phyloP scores from a whole-genome alignment of 2,113 vertebrate genomes.

The Alligator sinensis region DNA sequence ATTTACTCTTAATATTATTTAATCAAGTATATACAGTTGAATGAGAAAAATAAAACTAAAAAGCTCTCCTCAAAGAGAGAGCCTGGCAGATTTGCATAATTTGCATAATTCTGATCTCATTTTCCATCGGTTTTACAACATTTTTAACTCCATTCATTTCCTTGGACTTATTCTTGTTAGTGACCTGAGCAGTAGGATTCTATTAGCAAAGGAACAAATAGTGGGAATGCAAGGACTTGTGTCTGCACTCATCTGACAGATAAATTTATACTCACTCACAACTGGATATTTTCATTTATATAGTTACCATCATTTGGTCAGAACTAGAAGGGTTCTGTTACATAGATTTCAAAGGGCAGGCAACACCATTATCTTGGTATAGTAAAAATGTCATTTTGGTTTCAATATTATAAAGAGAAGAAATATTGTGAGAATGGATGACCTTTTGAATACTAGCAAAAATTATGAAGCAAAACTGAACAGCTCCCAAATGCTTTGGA shows the following conservation, averaged over 20 bases:
- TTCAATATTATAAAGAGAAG: not conserved
- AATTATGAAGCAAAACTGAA: not conserved
- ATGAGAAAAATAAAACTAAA: not conserved
- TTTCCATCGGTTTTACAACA: not conserved
- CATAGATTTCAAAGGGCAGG: not conserved
- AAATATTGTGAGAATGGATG: not conserved
- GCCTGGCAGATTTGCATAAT: no score
- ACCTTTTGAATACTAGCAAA: not conserved
- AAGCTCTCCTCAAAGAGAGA: not conserved
- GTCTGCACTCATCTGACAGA: not conserved
- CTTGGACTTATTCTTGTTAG: not conserved
- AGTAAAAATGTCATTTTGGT: not conserved
- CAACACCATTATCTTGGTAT: not conserved
- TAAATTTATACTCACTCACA: not conserved
- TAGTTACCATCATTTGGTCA: not conserved
- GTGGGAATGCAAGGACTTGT: not conserved
- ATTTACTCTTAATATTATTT: not conserved
- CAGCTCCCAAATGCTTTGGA: not conserved
- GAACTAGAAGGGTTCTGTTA: not conserved
- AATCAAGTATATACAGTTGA: not conserved
- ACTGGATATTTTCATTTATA: not conserved
- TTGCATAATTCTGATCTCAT: not conserved
- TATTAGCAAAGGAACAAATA: not conserved
- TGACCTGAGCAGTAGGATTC: not conserved
- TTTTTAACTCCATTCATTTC: not conserved